phyloP scores from a whole-genome alignment of 2,888 invertebrate species.

The Lycocerus yunnanus region DNA sequence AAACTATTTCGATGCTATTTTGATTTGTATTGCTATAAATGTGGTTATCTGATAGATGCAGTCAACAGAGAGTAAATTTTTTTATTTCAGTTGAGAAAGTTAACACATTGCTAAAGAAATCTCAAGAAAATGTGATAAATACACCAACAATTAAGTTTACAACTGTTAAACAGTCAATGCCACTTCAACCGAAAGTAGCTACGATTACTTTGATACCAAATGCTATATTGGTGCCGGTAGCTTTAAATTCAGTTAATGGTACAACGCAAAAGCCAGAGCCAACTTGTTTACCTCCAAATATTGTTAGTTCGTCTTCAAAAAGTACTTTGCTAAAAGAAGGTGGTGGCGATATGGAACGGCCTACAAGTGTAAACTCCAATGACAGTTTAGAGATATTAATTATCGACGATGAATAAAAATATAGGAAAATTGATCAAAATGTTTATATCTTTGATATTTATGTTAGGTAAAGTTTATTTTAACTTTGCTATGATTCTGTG shows the following conservation, averaged over 20 bases:
- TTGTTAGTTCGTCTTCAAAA: neutral
- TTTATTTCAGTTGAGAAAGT: constrained; percentile 7
- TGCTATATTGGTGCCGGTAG: neutral
- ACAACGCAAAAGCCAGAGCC: neutral
- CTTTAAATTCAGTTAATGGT: neutral
- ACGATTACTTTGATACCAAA: neutral
- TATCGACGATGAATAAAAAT: neutral
- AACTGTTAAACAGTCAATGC: neutral
- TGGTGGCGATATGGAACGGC: neutral
- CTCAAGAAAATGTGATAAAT: neutral
- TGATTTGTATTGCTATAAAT: too few relatives aligned
- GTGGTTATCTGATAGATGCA: neutral
- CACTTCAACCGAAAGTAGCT: neutral
- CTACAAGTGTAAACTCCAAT: neutral
- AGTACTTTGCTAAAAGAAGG: neutral
- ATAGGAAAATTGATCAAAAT: neutral
- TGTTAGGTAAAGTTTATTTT: neutral
- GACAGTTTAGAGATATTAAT: neutral
- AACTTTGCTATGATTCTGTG: neutral
- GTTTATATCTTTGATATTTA: neutral
- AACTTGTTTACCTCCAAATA: neutral
- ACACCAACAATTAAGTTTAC: neutral
- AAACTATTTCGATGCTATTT: too few relatives aligned
- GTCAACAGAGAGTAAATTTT: neutral
- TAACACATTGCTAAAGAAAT: neutral